phyloP scores from a whole-genome alignment of 1,140 invertebrate genomes.

The Camponotus floridanus region DNA sequence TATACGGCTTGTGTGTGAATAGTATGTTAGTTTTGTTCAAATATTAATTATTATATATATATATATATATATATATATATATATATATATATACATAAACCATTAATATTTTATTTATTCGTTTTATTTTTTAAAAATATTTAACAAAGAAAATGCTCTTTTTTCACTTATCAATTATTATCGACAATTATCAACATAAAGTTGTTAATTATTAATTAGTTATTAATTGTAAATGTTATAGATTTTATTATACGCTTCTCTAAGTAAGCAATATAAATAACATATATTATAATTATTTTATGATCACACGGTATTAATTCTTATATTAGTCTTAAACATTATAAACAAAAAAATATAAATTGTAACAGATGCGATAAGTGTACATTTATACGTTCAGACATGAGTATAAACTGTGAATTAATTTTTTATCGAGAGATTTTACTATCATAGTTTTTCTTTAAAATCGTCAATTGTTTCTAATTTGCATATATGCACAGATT shows the following conservation, averaged over 20 bases:
- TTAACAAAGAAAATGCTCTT: background rate
- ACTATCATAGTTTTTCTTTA: background rate
- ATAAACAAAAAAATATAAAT: constrained; percentile 31
- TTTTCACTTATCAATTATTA: constrained; percentile 33
- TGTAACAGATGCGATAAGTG: background rate
- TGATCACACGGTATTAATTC: constrained; percentile 35
- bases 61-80: too few relatives aligned
- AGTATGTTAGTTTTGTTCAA: constrained; percentile 9
- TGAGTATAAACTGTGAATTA: constrained; percentile 6
- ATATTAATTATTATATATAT: background rate
- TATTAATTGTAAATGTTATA: constrained; percentile 38
- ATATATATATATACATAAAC: background rate
- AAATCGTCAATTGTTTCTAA: constrained; percentile 32
- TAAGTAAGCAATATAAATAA: constrained; percentile 23
- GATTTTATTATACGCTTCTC: constrained; percentile 39
- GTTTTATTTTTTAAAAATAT: constrained; percentile 6
- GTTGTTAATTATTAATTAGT: background rate
- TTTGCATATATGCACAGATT: constrained; percentile 19
- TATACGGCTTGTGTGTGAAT: background rate
- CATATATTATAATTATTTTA: constrained; percentile 26
- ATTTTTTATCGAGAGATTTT: constrained; percentile 26
- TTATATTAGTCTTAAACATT: constrained; percentile 49
- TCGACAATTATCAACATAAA: background rate
- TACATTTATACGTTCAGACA: constrained; percentile 11
- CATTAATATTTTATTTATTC: constrained; percentile 23